Percentiles rank a stretch among this genome's conserved stretches.
phyloP scores from a whole-genome alignment of 1,140 invertebrate species.

The Neotoxoptera formosana region DNA sequence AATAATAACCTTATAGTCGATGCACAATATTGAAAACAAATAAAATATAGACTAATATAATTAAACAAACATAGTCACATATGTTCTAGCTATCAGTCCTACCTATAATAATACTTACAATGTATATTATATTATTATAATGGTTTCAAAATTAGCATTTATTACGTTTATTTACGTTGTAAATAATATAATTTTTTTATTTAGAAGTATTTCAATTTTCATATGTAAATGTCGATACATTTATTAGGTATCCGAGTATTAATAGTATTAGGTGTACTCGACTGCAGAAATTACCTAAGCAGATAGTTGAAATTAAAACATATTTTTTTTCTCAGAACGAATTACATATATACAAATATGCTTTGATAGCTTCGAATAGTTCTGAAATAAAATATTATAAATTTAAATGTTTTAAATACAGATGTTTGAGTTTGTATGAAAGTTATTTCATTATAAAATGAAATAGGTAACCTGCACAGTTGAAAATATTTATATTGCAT shows the following conservation, averaged over 20 bases:
- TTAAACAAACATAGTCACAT: too few species aligned
- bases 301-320: neutral
- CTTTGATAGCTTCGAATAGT: neutral
- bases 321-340: neutral
- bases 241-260: neutral
- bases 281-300: neutral
- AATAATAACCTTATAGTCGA: neutral
- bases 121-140: too few species aligned
- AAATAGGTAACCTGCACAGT: neutral
- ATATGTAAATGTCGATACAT: neutral
- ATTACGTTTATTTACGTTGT: neutral
- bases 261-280: neutral
- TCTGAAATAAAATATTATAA: neutral
- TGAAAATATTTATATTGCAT: neutral
- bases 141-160: neutral
- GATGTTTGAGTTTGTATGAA: neutral
- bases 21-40: too few species aligned
- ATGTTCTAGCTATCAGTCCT: too few species aligned
- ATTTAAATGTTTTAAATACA: neutral
- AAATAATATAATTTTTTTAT: neutral
- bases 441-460: neutral
- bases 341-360: neutral
- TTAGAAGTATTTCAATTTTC: neutral
- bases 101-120: too few species aligned
- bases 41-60: too few species aligned